These are phyloP conservation scores for Takifugu rubripes DNA, from an alignment of 2,797 vertebrate genomes.

Conservation along the genomic window DNA sequence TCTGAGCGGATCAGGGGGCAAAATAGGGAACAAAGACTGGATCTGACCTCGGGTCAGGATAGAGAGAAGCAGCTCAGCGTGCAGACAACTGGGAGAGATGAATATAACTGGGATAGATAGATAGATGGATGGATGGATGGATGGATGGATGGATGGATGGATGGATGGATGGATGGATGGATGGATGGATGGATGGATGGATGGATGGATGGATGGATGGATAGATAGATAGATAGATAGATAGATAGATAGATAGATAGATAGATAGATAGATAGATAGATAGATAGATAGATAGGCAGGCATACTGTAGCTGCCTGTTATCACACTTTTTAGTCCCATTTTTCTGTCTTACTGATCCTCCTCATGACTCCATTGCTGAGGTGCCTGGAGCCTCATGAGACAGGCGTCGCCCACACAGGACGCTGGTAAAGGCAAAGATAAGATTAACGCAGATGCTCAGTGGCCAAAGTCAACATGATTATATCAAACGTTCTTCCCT, in stretches of 20 bases:
- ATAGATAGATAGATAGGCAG: too few relatives aligned
- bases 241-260: too few relatives aligned
- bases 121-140: too few relatives aligned
- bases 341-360: conserved; percentile 50
- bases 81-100: too few relatives aligned
- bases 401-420: conserved; percentile 48
- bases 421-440: conserved; percentile 52
- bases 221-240: too few relatives aligned
- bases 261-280: too few relatives aligned
- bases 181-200: too few relatives aligned
- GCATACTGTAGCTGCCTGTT: conserved; percentile 4
- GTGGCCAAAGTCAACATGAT: conserved; percentile 52
- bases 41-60: background rate
- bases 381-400: conserved; percentile 47
- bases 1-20: background rate
- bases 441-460: conserved; percentile 50
- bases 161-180: background rate
- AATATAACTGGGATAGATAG: too few relatives aligned
- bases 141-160: background rate
- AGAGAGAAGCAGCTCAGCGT: background rate
- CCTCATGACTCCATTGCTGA: conserved; percentile 55
- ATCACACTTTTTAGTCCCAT: conserved; percentile 49
- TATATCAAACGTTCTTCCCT: conserved; percentile 58
- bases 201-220: too few relatives aligned
- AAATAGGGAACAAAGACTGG: background rate